phyloP scores from a whole-genome alignment of 1,140 invertebrate genomes.

The Solenopsis fugax region DNA sequence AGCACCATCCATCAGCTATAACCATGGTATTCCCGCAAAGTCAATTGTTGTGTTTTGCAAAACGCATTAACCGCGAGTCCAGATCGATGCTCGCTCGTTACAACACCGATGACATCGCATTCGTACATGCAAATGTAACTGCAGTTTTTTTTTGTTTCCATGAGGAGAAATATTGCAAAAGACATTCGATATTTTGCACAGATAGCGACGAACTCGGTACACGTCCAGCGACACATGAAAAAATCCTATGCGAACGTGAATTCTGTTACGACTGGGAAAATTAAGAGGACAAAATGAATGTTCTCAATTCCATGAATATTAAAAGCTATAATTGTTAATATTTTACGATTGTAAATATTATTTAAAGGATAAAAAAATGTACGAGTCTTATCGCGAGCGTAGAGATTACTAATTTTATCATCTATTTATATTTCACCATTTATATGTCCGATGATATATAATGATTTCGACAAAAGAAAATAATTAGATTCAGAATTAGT shows the following conservation, averaged over 20 bases:
- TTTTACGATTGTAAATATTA: neutral
- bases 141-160: neutral
- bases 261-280: conserved; percentile 23
- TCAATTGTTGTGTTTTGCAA: conserved; percentile 60
- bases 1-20: conserved; percentile 41
- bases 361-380: neutral
- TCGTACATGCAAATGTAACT: conserved; percentile 25
- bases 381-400: neutral
- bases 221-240: conserved; percentile 4
- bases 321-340: conserved; percentile 36
- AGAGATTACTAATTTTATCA: neutral
- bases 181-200: conserved; percentile 65
- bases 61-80: conserved; percentile 38
- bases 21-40: conserved; percentile 31
- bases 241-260: conserved; percentile 40
- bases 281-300: conserved; percentile 26
- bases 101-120: conserved; percentile 45
- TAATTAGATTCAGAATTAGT: neutral
- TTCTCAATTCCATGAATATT: conserved; percentile 39
- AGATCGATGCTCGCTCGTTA: conserved; percentile 45
- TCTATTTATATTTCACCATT: too few relatives aligned
- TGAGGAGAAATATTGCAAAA: conserved; percentile 56
- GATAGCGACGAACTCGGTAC: conserved; percentile 25
- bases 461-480: neutral
- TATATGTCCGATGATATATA: too few relatives aligned